phyloP scores from a whole-genome alignment of 2,888 invertebrate genomes.

The Latrodectus elegans region DNA sequence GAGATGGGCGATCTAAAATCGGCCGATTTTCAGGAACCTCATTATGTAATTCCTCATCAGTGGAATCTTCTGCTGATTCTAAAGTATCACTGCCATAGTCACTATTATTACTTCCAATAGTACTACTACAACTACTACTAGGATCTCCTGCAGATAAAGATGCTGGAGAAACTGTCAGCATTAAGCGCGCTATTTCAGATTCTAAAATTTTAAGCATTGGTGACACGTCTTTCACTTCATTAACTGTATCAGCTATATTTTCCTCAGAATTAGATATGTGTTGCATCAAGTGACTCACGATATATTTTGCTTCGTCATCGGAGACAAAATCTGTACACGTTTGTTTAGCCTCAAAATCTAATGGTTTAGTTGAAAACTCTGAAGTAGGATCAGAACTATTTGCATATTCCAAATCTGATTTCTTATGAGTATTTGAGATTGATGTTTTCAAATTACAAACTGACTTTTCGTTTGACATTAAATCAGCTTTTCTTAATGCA shows the following conservation, averaged over 20 bases:
- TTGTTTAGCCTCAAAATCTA: conserved; percentile 14
- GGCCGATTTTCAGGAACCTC: conserved; percentile 38
- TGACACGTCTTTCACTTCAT: conserved; percentile 60
- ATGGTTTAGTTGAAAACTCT: background rate
- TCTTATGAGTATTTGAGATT: conserved; percentile 7
- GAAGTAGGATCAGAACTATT: background rate
- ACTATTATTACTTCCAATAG: conserved; percentile 71
- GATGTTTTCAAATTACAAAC: background rate
- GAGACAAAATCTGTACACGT: conserved; percentile 28
- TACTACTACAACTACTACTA: conserved; percentile 69
- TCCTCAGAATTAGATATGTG: conserved; percentile 69
- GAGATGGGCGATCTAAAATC: conserved; percentile 24
- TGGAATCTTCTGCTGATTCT: conserved; percentile 70
- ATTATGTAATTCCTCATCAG: conserved; percentile 61
- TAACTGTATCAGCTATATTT: background rate
- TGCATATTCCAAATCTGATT: conserved; percentile 20
- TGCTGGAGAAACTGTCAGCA: conserved; percentile 71
- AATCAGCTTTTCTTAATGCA: background rate
- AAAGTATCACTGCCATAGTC: conserved; percentile 71
- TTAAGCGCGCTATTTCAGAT: conserved; percentile 70
- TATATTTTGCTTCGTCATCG: conserved; percentile 71
- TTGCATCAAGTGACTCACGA: conserved; percentile 70
- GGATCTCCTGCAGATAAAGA: conserved; percentile 66
- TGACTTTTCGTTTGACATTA: background rate
- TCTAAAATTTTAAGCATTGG: conserved; percentile 68